Conservation (phyloP, 2,113 vertebrate genomes). For the Suricata suricatta region DNA sequence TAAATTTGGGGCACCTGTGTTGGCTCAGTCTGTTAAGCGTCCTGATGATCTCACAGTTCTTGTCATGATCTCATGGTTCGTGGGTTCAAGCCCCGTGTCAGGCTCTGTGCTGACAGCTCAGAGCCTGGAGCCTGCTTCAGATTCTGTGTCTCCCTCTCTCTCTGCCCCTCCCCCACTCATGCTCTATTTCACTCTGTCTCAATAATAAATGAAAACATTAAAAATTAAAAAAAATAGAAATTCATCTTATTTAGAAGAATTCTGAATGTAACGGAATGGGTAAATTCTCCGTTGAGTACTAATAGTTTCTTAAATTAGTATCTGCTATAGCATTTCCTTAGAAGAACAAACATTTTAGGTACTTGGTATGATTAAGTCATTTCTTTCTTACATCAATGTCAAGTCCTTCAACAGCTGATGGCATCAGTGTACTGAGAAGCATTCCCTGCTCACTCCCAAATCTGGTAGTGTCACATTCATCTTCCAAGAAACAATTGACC, state of each 20-base stretch:
- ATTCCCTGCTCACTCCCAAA: neutral
- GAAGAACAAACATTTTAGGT: neutral
- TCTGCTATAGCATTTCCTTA: neutral
- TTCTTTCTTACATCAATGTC: neutral
- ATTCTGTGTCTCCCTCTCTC: too few relatives aligned
- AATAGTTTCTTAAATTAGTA: neutral
- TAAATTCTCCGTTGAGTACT: neutral
- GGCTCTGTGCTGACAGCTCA: too few relatives aligned
- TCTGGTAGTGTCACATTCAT: neutral
- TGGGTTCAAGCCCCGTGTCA: too few relatives aligned
- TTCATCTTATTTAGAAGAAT: conserved; percentile 26
- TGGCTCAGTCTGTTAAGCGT: too few relatives aligned
- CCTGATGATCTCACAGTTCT: too few relatives aligned
- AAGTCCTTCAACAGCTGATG: neutral
- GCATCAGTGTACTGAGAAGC: neutral
- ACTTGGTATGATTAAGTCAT: neutral
- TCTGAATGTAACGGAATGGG: neutral
- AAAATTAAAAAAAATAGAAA: neutral
- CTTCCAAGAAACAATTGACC: neutral
- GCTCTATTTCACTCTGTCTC: too few relatives aligned
- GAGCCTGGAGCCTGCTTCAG: too few relatives aligned
- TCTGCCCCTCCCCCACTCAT: too few relatives aligned
- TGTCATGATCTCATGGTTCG: too few relatives aligned
- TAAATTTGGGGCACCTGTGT: too few relatives aligned
- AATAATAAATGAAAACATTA: too few relatives aligned